These are phyloP conservation scores for Zygothrica quintamaculata DNA, from an alignment of 2,888 invertebrate species.

Conservation along the genomic window DNA sequence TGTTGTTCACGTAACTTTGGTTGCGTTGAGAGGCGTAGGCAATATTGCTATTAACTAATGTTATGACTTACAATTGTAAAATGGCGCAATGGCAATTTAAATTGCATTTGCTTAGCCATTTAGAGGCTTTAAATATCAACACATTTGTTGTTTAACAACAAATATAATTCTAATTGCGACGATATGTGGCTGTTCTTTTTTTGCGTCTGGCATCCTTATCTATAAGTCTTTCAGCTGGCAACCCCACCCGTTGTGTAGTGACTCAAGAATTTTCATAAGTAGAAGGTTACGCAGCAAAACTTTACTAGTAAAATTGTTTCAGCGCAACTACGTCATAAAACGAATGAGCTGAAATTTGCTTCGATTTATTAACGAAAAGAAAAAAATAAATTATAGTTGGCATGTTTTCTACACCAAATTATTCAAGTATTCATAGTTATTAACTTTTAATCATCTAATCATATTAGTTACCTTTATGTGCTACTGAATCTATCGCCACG, in stretches of 20 bases:
- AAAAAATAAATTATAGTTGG: too few species aligned
- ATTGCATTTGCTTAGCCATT: conserved; percentile 45
- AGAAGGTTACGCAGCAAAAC: conserved; percentile 37
- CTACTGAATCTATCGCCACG: too few species aligned
- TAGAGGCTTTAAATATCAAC: conserved; percentile 27
- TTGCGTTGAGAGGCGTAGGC: conserved; percentile 30
- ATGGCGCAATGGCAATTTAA: conserved; percentile 38
- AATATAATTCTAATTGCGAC: conserved; percentile 45
- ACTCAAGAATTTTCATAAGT: conserved; percentile 44
- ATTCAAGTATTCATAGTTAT: too few species aligned
- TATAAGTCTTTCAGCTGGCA: conserved; percentile 47
- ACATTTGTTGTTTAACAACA: conserved; percentile 50
- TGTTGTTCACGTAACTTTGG: conserved; percentile 59
- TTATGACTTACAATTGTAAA: conserved; percentile 27
- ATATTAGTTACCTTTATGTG: too few species aligned
- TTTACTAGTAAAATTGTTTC: background rate
- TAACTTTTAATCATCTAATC: too few species aligned
- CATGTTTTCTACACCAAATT: too few species aligned
- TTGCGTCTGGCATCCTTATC: conserved; percentile 58
- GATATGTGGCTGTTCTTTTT: conserved; percentile 48
- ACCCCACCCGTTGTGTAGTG: conserved; percentile 47
- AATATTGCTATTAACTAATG: conserved; percentile 47
- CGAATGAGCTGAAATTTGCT: background rate
- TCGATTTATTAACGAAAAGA: too few species aligned
- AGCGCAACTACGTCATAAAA: conserved; percentile 48